Evolutionary conservation across 1,140 invertebrate species (phyloP).

Genomic region (Scaptomyza graminum): DNA sequence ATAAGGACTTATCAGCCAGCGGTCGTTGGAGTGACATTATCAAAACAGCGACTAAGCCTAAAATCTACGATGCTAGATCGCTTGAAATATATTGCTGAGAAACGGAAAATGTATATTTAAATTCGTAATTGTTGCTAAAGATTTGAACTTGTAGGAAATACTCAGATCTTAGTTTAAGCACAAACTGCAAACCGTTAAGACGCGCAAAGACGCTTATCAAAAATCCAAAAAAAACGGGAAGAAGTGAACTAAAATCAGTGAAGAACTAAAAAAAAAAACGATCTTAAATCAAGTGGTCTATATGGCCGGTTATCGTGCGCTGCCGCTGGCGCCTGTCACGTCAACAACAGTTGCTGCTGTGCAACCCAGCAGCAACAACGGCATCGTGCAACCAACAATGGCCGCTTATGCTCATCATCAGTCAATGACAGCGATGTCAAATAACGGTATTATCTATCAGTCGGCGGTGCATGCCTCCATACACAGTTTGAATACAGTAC

Average conservation of each 20-base stretch:
- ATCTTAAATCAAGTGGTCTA: slow-evolving; percentile 16
- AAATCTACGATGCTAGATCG: slow-evolving; percentile 51
- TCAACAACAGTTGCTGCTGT: slow-evolving; percentile 59
- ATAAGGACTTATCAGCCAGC: slow-evolving; percentile 63
- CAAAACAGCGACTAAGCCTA: slow-evolving; percentile 65
- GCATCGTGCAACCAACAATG: slow-evolving; percentile 60
- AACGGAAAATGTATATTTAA: slow-evolving; percentile 49
- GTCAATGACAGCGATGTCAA: slow-evolving; percentile 80
- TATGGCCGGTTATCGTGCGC: slow-evolving; percentile 79
- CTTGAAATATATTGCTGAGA: slow-evolving; percentile 60
- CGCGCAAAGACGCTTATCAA: slow-evolving; percentile 30
- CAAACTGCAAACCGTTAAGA: slow-evolving; percentile 58
- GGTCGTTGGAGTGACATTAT: slow-evolving; percentile 70
- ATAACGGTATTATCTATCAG: slow-evolving; percentile 84
- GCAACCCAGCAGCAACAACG: slow-evolving; percentile 40
- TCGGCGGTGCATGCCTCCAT: slow-evolving; percentile 83
- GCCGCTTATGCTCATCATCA: slow-evolving; percentile 71
- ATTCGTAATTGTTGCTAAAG: slow-evolving; percentile 51
- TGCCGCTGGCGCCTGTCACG: slow-evolving; percentile 71
- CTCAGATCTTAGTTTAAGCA: slow-evolving; percentile 47
- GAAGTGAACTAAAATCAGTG: slow-evolving; percentile 11
- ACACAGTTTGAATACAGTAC: slow-evolving; percentile 81
- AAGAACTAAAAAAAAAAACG: slow-evolving; percentile 15
- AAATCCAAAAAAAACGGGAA: slow-evolving; percentile 1
- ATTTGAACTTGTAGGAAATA: slow-evolving; percentile 69